Evolutionary conservation across 2,888 invertebrate genomes (phyloP), one percentile per base, ranked within the genome.

Genomic region (Gibbula magus): DNA sequence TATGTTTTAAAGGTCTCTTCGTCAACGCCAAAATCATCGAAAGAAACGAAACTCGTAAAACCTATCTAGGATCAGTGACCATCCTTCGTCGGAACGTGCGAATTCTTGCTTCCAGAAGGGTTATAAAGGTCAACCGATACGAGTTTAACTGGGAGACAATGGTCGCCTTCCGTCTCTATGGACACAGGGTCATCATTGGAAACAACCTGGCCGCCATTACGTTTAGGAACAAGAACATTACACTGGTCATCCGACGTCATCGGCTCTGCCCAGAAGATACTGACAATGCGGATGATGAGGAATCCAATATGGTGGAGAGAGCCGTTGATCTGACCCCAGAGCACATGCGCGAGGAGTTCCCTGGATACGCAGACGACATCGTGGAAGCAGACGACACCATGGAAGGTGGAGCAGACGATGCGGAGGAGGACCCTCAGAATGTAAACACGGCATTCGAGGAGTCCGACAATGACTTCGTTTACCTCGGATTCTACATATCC

Each of bases 401-500:
- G 16, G 22, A 10, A 25, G 25, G 53, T 10, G 39, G 75, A 18
- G 39, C 13, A 39, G 45, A 45, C 56, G 35, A 18, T 54, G 20
- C 25, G 0, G 13, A 66, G 22, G 45, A 61, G 0, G 75, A 79
- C 4, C 52, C 25, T 0, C 67, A 77, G 5, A 75, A 76, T 32
- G 61, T 74, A 13, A 45, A 75, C 4, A 32, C n/a, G 16, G 4
- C 45, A 18, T 75, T 76, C 8, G 53, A 16, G 13, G 76, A 70
- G 7, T 10, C 70, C 2, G 79, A 79, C 0, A 79, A 76, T 61
- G 77, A 84, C 13, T 61, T 79, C 4, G 79, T 77, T 16, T 84
- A 79, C 32, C 77, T 85, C 67, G 84, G 84, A 4, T 79, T 85
- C 29, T 85, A 85, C 67, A 80, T 85, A 54, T 54, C 83, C 4